Evolutionary conservation across 1,140 invertebrate genomes (phyloP), one percentile per base, ranked within the genome.

Genomic region (Magallana gigas): DNA sequence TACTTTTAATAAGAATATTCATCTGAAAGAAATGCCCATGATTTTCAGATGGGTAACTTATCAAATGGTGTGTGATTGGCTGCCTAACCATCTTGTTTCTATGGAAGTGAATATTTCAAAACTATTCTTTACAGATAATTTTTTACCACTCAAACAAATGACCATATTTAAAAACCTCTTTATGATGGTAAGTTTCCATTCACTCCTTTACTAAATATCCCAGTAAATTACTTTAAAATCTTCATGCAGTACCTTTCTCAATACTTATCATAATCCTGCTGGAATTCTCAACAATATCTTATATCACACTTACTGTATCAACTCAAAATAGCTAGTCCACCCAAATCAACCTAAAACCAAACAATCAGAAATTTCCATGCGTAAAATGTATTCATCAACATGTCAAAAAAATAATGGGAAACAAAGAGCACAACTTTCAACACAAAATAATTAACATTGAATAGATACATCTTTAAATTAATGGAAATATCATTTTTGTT

Each of bases 41-140:
- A 82, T 57, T 83, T 83, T 83, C 48, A 83, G 48, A 58, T 18
- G 57, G 81, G 48, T 57, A 83, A 58, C 57, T 83, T 57, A 56
- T 57, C 56, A 83, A 58, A 83, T 83, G 48, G n/a, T 83, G 9
- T 57, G 16, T 76, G 9, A 36, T 9, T 76, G 23, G 68, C 18
- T 48, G 68, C 68, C 68, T 9, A 48, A 76, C 29, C 23, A 76
- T 1, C 68, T 29, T 36, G 68, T 76, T 76, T 29, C 68, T 76
- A 76, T 29, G 23, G 23, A 29, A 29, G 18, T 29, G 8, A 76
- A 76, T 76, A 76, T 23, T 29, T 76, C 48, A 76, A 23, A 48
- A 76, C 23, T 29, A 76, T 76, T 12, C 68, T 12, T 48, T 48
- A 48, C 5, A 76, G 12, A 76, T 29, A 76, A 76, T 76, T 76